These are phyloP conservation scores for Telmatherina bonti DNA, from an alignment of 2,797 vertebrate species.

Conservation along the genomic window DNA sequence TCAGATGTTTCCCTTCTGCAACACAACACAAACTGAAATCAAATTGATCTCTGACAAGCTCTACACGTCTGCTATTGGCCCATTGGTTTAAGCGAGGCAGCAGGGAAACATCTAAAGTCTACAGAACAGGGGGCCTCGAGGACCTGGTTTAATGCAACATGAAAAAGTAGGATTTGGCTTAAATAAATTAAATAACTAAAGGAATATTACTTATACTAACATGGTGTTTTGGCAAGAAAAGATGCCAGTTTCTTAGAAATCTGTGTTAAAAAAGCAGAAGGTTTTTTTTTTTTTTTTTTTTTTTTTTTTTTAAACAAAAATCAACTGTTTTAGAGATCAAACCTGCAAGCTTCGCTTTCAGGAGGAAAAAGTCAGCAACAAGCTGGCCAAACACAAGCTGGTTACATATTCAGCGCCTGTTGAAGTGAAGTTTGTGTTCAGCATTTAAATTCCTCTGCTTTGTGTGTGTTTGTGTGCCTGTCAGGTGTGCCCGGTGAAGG, in stretches of 20 bases:
- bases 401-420: slow-evolving; percentile 38
- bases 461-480: slow-evolving; percentile 42
- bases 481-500: slow-evolving; percentile 95
- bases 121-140: too few relatives aligned
- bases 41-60: too few relatives aligned
- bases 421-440: slow-evolving; percentile 50
- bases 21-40: too few relatives aligned
- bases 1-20: too few relatives aligned
- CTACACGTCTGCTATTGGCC: too few relatives aligned
- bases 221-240: slow-evolving; percentile 10
- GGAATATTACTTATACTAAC: not conserved
- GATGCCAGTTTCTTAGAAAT: not conserved
- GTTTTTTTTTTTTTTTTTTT: not conserved
- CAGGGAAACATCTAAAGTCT: too few relatives aligned
- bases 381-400: slow-evolving; percentile 41
- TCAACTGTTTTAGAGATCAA: slow-evolving; percentile 19
- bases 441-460: slow-evolving; percentile 61
- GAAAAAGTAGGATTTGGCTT: not conserved
- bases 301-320: slow-evolving; percentile 2
- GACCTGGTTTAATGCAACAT: not conserved
- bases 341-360: slow-evolving; percentile 25
- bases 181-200: not conserved
- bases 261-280: slow-evolving; percentile 5
- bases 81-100: too few relatives aligned
- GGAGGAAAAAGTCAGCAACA: slow-evolving; percentile 30